Percentiles rank a stretch among this genome's conserved stretches.
These are phyloP conservation scores for Oreochromis niloticus DNA, from an alignment of 2,113 vertebrate species.

Conservation along the genomic window DNA sequence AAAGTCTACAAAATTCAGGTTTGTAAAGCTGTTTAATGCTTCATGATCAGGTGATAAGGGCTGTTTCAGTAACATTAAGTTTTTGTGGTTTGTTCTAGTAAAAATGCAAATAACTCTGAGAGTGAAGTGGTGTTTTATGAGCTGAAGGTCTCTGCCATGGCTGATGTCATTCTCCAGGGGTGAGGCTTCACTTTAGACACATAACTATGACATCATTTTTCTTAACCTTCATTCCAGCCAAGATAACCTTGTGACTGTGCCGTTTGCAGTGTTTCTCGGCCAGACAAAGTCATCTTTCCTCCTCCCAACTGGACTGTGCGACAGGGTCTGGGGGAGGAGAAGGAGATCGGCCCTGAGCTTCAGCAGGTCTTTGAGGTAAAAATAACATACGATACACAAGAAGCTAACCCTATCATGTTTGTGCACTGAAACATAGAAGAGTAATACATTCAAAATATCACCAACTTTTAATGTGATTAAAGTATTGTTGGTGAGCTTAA, in stretches of 20 bases:
- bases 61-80: background rate
- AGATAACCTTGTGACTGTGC: background rate
- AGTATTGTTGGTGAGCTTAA: background rate
- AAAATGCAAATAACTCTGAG: slow-evolving; percentile 83
- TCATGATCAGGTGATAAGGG: background rate
- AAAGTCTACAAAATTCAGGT: background rate
- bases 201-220: background rate
- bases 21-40: background rate
- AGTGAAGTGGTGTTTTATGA: slow-evolving; percentile 72
- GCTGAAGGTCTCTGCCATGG: slow-evolving; percentile 72
- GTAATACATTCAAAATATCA: background rate
- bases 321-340: slow-evolving; percentile 61
- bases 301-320: slow-evolving; percentile 64
- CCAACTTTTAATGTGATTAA: background rate
- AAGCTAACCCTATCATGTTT: background rate
- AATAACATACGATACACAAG: background rate
- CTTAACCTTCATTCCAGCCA: background rate
- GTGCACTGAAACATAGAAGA: background rate
- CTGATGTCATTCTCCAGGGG: slow-evolving; percentile 77
- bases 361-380: slow-evolving; percentile 82
- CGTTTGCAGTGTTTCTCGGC: slow-evolving; percentile 74
- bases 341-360: slow-evolving; percentile 76
- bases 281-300: slow-evolving; percentile 76
- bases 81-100: slow-evolving; percentile 58
- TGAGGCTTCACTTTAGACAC: slow-evolving; percentile 52